Conservation (phyloP, 2,113 vertebrate genomes). For the Serilophus lunatus region DNA sequence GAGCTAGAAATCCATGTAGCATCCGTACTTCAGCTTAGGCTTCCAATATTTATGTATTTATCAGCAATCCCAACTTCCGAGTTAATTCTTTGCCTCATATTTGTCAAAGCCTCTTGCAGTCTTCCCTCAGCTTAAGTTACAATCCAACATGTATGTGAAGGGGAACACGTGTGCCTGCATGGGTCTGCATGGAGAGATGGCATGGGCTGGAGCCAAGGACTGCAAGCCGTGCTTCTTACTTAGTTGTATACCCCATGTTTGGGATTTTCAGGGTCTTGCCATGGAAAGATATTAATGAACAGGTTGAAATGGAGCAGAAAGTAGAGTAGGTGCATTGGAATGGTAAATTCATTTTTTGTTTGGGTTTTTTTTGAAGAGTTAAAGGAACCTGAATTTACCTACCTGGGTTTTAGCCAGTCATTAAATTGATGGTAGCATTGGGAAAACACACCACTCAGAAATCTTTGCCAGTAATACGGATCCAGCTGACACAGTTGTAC, state of each 20-base stretch:
- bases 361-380: background rate
- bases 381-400: background rate
- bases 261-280: background rate
- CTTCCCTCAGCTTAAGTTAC: background rate
- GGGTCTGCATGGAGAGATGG: background rate
- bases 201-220: background rate
- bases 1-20: background rate
- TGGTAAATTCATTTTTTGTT: background rate
- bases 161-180: background rate
- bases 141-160: fast-evolving
- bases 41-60: background rate
- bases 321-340: background rate
- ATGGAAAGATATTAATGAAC: background rate
- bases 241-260: background rate
- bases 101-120: background rate
- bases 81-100: background rate
- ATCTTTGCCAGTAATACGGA: background rate
- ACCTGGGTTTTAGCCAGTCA: background rate
- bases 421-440: background rate
- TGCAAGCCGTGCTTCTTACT: background rate
- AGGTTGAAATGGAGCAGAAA: background rate
- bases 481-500: background rate
- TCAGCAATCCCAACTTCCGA: background rate
- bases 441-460: background rate
- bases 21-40: background rate